phyloP scores from a whole-genome alignment of 2,113 vertebrate species.

The Neodontobutis hainanensis region DNA sequence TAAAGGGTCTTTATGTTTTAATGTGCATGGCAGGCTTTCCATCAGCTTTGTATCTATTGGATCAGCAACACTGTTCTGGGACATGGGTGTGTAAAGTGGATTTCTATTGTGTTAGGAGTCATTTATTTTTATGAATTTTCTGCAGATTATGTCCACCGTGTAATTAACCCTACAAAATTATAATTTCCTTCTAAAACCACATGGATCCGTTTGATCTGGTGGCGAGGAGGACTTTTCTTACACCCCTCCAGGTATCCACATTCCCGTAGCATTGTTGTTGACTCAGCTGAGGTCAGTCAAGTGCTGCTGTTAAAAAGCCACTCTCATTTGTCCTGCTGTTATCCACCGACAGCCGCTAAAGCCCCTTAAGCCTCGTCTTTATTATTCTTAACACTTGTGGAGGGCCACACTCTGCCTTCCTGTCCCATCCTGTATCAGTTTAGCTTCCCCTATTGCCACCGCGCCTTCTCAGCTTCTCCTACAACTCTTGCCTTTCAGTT shows the following conservation, averaged over 20 bases:
- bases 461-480: slow-evolving; percentile 19
- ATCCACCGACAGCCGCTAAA: slow-evolving; percentile 65
- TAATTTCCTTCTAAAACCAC: slow-evolving; percentile 18
- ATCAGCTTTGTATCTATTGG: no score
- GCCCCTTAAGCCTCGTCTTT: slow-evolving; percentile 66
- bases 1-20: not conserved
- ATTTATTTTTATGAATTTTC: no score
- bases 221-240: slow-evolving; percentile 49
- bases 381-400: slow-evolving; percentile 76
- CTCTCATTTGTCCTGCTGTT: slow-evolving; percentile 76
- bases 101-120: no score
- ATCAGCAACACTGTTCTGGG: no score
- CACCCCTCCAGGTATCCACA: slow-evolving; percentile 49
- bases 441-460: slow-evolving; percentile 19
- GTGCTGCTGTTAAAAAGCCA: slow-evolving; percentile 59
- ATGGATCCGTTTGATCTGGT: slow-evolving; percentile 33
- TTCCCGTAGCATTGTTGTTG: slow-evolving; percentile 68
- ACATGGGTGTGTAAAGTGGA: no score
- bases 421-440: slow-evolving; percentile 24
- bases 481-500: slow-evolving; percentile 20
- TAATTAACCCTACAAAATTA: no score
- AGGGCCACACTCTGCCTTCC: slow-evolving; percentile 61
- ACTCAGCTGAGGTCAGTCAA: slow-evolving; percentile 76
- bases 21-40: not conserved
- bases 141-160: no score